phyloP scores from a whole-genome alignment of 2,113 vertebrate genomes.

The Sisor rabdophorus region DNA sequence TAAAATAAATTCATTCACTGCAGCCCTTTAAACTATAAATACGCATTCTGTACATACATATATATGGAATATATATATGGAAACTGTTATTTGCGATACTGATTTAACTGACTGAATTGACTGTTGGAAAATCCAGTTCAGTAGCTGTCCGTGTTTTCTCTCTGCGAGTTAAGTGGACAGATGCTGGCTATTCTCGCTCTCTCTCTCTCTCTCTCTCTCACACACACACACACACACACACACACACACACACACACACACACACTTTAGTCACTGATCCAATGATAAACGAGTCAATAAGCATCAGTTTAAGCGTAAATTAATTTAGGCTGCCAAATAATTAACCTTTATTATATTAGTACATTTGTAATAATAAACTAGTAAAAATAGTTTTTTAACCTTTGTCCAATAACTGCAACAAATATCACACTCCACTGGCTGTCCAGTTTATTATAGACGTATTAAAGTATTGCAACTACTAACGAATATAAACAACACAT shows the following conservation, averaged over 20 bases:
- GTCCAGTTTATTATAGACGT: not conserved
- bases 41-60: not conserved
- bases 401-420: not conserved
- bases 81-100: too few relatives aligned
- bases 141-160: conserved; percentile 13
- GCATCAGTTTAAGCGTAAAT: conserved; percentile 16
- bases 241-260: conserved; percentile 4
- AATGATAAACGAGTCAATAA: conserved; percentile 34
- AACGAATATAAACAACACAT: not conserved
- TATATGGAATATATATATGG: not conserved
- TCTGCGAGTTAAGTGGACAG: conserved; percentile 32
- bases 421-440: not conserved
- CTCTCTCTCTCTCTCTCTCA: conserved; percentile 8
- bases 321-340: conserved; percentile 1
- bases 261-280: conserved; percentile 23
- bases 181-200: conserved; percentile 34
- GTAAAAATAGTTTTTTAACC: too few relatives aligned
- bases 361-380: too few relatives aligned
- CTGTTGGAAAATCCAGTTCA: not conserved
- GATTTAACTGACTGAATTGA: too few relatives aligned
- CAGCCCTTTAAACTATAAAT: not conserved
- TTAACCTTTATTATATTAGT: not conserved
- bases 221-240: not conserved
- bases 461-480: not conserved
- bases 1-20: not conserved